These are phyloP conservation scores for Meiosimyza platycephala DNA, from an alignment of 2,888 invertebrate species.

Conservation along the genomic window DNA sequence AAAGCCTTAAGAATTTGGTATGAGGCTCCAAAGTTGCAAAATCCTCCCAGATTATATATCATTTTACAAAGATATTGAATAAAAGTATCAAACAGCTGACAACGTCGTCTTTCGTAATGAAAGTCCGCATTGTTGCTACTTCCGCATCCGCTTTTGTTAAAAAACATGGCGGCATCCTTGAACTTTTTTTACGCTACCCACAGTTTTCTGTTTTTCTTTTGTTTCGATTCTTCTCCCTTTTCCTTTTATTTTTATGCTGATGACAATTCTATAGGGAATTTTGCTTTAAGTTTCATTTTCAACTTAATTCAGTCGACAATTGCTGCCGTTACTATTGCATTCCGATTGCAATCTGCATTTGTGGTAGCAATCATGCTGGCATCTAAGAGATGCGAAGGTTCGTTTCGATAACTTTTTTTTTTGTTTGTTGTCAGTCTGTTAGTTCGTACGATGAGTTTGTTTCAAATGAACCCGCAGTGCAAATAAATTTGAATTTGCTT, in stretches of 20 bases:
- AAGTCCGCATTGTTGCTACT: too few species aligned
- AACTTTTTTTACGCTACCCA: conserved; percentile 15
- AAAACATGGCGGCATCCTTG: conserved; percentile 16
- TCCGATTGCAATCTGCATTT: conserved; percentile 40
- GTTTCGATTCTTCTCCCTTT: not conserved
- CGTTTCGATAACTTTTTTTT: not conserved
- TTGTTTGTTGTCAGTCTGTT: not conserved
- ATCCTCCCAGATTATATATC: too few species aligned
- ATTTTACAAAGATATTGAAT: too few species aligned
- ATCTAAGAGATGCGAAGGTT: too few species aligned
- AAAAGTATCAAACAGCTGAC: too few species aligned
- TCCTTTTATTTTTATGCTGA: conserved; percentile 11
- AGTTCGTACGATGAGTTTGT: conserved; percentile 11
- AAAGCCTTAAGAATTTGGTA: too few species aligned
- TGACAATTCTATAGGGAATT: conserved; percentile 39
- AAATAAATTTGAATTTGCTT: conserved; percentile 23
- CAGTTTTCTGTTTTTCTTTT: not conserved
- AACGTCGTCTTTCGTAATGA: too few species aligned
- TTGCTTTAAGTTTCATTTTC: conserved; percentile 17
- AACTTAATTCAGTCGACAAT: not conserved
- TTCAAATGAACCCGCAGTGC: conserved; percentile 21
- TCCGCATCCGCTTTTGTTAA: too few species aligned
- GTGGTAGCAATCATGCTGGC: conserved; percentile 34
- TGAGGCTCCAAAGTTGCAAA: too few species aligned
- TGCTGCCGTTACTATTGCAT: not conserved